These are phyloP conservation scores for Hypomecis atomaria DNA, from an alignment of 2,888 invertebrate genomes.

Conservation along the genomic window DNA sequence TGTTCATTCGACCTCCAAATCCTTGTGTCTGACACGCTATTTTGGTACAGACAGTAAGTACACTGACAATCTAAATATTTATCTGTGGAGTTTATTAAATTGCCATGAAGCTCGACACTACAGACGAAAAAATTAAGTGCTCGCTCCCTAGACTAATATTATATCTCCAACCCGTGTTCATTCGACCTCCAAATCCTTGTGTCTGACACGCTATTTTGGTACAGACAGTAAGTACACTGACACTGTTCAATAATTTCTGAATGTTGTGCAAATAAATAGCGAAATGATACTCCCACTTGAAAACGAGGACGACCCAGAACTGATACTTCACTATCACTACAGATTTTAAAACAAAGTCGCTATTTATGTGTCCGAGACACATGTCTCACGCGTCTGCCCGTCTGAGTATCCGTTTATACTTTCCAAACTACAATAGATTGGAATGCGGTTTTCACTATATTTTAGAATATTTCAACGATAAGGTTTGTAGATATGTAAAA, in stretches of 20 bases:
- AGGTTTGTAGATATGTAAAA: too few relatives aligned
- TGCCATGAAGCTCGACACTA: conserved; percentile 1
- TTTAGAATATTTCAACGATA: too few relatives aligned
- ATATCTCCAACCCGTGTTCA: not conserved
- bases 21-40: conserved; percentile 11
- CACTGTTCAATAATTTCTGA: not conserved
- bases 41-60: not conserved
- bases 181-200: conserved; percentile 8
- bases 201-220: conserved; percentile 8
- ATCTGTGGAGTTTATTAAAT: conserved; percentile 1
- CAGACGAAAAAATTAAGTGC: conserved; percentile 8
- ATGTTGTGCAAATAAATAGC: not conserved
- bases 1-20: conserved; percentile 4
- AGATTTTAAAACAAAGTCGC: too few relatives aligned
- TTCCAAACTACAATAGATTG: too few relatives aligned
- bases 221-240: not conserved
- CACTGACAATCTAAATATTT: too few relatives aligned
- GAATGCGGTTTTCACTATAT: too few relatives aligned
- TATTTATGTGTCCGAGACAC: too few relatives aligned
- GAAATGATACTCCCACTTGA: too few relatives aligned
- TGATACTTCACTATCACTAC: too few relatives aligned
- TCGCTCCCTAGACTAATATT: conserved; percentile 8
- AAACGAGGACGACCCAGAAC: too few relatives aligned
- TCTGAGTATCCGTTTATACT: too few relatives aligned
- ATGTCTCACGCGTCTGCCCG: too few relatives aligned